These are phyloP conservation scores for Aplochiton taeniatus DNA, from an alignment of 2,797 vertebrate species.

Conservation along the genomic window DNA sequence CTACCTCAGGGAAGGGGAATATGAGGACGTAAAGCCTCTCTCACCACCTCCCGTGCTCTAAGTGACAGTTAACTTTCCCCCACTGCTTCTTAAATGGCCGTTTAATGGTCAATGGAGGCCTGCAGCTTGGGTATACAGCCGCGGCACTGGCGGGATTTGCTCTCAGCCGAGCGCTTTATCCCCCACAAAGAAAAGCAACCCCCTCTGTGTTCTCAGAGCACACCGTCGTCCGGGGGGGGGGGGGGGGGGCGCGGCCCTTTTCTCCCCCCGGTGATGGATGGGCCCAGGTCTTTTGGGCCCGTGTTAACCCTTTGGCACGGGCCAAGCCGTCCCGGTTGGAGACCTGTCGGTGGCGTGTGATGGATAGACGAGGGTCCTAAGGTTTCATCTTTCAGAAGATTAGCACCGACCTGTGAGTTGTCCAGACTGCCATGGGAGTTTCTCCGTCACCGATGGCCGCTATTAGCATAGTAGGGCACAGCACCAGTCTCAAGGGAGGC, in stretches of 20 bases:
- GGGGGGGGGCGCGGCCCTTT: conserved; percentile 42
- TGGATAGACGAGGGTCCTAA: conserved; percentile 75
- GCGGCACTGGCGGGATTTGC: conserved; percentile 52
- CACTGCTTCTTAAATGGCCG: conserved; percentile 72
- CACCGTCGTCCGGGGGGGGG: conserved; percentile 33
- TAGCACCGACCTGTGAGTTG: conserved; percentile 77
- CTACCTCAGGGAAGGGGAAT: conserved; percentile 40
- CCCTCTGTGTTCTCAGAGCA: conserved; percentile 42
- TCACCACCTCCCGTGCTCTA: conserved; percentile 62
- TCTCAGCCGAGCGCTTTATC: conserved; percentile 29
- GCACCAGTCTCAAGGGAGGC: conserved; percentile 63
- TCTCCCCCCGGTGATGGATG: conserved; percentile 73
- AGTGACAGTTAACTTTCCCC: conserved; percentile 77
- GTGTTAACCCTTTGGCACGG: conserved; percentile 72
- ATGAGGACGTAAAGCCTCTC: conserved; percentile 37
- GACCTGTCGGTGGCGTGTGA: conserved; percentile 64
- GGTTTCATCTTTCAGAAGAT: conserved; percentile 79
- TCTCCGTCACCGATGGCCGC: conserved; percentile 56
- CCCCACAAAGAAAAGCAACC: conserved; percentile 38
- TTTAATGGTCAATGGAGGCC: conserved; percentile 76
- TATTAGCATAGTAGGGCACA: conserved; percentile 75
- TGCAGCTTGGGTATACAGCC: conserved; percentile 48
- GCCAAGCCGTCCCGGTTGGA: conserved; percentile 60
- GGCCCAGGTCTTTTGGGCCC: conserved; percentile 60
- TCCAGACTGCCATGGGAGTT: conserved; percentile 67